A percentile compares a stretch with the other conserved stretches of the same genome.
phyloP scores from a whole-genome alignment of 2,113 vertebrate species.

The Columbina picui region DNA sequence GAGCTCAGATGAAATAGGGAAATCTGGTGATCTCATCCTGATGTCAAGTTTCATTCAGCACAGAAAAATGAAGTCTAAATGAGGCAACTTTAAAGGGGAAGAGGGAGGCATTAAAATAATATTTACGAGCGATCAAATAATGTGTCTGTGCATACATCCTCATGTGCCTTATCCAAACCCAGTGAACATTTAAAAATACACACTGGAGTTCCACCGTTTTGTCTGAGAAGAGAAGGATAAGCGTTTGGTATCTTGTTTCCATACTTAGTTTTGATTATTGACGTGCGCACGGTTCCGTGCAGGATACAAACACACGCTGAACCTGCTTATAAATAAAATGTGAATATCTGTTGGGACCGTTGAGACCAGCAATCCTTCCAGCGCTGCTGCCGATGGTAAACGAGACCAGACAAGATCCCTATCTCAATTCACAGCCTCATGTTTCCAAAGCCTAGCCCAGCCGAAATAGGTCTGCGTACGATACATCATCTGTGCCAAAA shows the following conservation, averaged over 20 bases:
- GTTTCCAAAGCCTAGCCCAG: conserved; percentile 31
- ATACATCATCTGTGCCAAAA: conserved; percentile 23
- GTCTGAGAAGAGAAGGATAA: background rate
- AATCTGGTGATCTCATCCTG: conserved; percentile 64
- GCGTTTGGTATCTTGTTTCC: conserved; percentile 2
- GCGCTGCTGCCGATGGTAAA: background rate
- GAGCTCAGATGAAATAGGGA: conserved; percentile 40
- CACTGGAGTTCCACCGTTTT: background rate
- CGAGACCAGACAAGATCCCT: conserved; percentile 56
- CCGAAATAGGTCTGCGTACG: conserved; percentile 12
- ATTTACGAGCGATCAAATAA: background rate
- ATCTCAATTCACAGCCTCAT: conserved; percentile 56
- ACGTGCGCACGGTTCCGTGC: background rate
- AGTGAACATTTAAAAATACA: background rate
- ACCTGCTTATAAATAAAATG: conserved; percentile 57
- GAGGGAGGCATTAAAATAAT: background rate
- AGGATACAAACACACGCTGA: conserved; percentile 48
- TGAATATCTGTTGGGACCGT: conserved; percentile 41
- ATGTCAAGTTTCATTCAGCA: conserved; percentile 57
- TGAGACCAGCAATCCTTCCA: conserved; percentile 45
- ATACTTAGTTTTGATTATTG: conserved; percentile 44
- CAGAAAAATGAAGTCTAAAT: conserved; percentile 27
- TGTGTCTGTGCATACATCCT: background rate
- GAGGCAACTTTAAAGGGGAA: conserved; percentile 26
- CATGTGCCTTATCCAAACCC: background rate